A percentile compares a stretch with the other conserved stretches of the same genome.
Evolutionary conservation across 2,113 vertebrate species (phyloP).

Genomic region (Lynx canadensis): DNA sequence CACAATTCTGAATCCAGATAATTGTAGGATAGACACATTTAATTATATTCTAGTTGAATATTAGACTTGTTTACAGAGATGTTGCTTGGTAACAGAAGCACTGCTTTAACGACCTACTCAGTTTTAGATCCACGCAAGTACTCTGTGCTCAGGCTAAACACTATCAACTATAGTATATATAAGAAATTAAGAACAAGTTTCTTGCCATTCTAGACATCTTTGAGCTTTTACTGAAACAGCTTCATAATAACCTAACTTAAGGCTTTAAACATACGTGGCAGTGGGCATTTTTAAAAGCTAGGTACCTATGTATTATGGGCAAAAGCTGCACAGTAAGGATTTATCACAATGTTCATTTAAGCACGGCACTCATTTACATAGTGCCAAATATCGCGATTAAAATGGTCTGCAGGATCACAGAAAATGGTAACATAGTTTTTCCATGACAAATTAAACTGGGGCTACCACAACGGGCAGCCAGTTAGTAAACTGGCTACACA

Average conservation of each 20-base stretch:
- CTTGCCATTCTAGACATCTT: neutral
- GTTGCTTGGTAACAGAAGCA: slow-evolving; percentile 73
- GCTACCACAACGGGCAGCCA: neutral
- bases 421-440: neutral
- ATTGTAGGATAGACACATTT: neutral
- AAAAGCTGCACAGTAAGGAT: neutral
- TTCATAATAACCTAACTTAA: neutral
- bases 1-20: slow-evolving; percentile 30
- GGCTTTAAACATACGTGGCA: slow-evolving; percentile 29
- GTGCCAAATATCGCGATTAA: neutral
- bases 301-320: neutral
- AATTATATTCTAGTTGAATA: slow-evolving; percentile 14
- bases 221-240: neutral
- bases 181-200: slow-evolving; percentile 8
- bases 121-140: slow-evolving; percentile 10
- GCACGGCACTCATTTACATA: neutral
- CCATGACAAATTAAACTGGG: neutral
- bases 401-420: neutral
- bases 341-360: neutral
- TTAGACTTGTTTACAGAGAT: slow-evolving; percentile 62
- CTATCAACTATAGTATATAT: neutral
- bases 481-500: neutral
- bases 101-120: slow-evolving; percentile 36
- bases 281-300: slow-evolving; percentile 5
- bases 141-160: neutral